Evolutionary conservation across 2,113 vertebrate genomes (phyloP).

Genomic region (Myiozetetes cayanensis): DNA sequence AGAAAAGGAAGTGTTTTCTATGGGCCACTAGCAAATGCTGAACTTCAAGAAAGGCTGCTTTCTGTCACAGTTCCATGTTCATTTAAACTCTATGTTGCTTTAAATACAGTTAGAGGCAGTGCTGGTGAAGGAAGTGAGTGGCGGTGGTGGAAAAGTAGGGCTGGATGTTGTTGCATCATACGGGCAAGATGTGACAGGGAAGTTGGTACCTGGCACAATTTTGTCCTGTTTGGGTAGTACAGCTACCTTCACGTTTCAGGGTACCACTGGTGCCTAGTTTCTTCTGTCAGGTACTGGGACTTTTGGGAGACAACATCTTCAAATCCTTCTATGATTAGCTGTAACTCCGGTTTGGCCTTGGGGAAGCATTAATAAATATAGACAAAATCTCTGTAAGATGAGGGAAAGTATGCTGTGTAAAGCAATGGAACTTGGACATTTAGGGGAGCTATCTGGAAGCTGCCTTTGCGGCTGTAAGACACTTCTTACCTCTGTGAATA

Average conservation of each 20-base stretch:
- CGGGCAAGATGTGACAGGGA: background rate
- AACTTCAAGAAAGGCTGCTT: background rate
- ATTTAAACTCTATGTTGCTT: background rate
- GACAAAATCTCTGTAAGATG: background rate
- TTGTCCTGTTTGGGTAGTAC: background rate
- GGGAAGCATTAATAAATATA: background rate
- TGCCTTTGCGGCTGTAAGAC: background rate
- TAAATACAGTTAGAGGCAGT: background rate
- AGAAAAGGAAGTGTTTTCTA: background rate
- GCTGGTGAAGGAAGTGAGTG: background rate
- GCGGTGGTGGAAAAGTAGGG: rapidly evolving
- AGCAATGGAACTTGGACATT: background rate
- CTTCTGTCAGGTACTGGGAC: background rate
- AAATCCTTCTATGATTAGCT: background rate
- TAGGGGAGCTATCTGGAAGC: background rate
- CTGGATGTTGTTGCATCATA: background rate
- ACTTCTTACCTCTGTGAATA: background rate
- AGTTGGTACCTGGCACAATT: background rate
- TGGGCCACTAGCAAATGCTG: background rate
- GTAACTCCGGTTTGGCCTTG: background rate
- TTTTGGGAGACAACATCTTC: background rate
- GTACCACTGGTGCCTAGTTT: background rate
- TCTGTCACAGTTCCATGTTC: background rate
- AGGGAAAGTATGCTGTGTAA: background rate
- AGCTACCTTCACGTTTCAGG: background rate